Evolutionary conservation across 1,140 invertebrate species (phyloP).

Genomic region (Diorhabda elongata): DNA sequence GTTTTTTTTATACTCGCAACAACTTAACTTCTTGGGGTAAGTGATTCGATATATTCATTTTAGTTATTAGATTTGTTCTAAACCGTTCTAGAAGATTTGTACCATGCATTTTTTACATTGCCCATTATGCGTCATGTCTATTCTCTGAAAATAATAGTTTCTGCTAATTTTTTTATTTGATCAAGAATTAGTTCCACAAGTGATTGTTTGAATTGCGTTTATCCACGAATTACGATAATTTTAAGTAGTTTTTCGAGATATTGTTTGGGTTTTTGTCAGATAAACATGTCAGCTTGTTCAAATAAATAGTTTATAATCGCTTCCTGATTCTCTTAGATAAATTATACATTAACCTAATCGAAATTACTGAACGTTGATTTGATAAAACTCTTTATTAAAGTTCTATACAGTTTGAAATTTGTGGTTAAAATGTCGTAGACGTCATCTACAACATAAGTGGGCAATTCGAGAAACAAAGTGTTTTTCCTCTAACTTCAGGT

Average conservation of each 20-base stretch:
- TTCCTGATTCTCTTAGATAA: not conserved
- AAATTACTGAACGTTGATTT: too few species aligned
- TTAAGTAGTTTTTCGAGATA: not conserved
- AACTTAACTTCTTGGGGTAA: slow-evolving; percentile 9
- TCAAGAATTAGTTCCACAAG: not conserved
- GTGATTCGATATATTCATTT: slow-evolving; percentile 1
- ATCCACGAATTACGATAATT: not conserved
- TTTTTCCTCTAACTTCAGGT: not conserved
- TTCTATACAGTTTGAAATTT: not conserved
- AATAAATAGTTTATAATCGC: not conserved
- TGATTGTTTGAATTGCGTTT: not conserved
- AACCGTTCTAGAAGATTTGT: not conserved
- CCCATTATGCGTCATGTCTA: slow-evolving; percentile 15
- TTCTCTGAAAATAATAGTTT: not conserved
- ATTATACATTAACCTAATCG: too few species aligned
- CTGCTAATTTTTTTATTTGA: not conserved
- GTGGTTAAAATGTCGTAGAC: not conserved
- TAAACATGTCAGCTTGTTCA: slow-evolving; percentile 2
- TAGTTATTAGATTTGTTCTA: not conserved
- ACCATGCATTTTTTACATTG: not conserved
- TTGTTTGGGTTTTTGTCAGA: not conserved
- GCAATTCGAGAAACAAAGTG: not conserved
- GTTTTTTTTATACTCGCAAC: not conserved
- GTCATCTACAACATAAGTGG: not conserved
- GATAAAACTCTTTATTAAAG: too few species aligned